Base-by-base conservation (phyloP, 1,140 invertebrate species). In the Drosophila gunungcola region DNA sequence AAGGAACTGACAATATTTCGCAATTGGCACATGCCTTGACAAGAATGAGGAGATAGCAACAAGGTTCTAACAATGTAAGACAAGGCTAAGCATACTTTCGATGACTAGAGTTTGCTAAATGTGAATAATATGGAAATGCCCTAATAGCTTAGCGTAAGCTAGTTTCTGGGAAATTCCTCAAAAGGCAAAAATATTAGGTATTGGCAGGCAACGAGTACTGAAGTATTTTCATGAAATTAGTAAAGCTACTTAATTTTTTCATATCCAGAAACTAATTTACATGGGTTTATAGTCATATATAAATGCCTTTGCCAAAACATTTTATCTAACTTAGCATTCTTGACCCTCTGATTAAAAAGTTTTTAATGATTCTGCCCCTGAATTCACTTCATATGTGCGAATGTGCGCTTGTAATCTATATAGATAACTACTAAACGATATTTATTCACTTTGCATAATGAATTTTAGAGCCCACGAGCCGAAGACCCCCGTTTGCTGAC, bases 371-470 rank as follows among this genome's bases (percentile, higher is more conserved):
- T 63, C 4, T 5, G 16, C 6, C 38, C 13, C 21, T 12, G 4
- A 21, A 6, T 16, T 25, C 25, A 7, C 16, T 21, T 4, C 13
- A 11, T 27, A 27, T n/a, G 32, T 36, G 21, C 38, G 11, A 38
- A n/a, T 39, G 45, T 53, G 54, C 32, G 52, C 46, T 25, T 52
- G 38, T 78, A 78, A 79, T 79, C 76, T 79, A 67, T 70, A 63
- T 76, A 77, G 65, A 80, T 84, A 85, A 52, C 54, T 43, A 52
- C 64, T 54, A 49, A 54, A 61, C 45, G 54, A 60, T 76, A 76
- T 68, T 73, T 68, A 75, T 80, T 64, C 65, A 73, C 57, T 85
- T 73, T 79, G 77, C 70, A 72, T 85, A 76, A 85, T 80, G 58
- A 80, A 80, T 75, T 75, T 65, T 75, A 43, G 51, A 74, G 69